Percentiles rank a stretch among this genome's conserved stretches.
Evolutionary conservation across 2,113 vertebrate species (phyloP).

Genomic region (Lepidothrix coronata): DNA sequence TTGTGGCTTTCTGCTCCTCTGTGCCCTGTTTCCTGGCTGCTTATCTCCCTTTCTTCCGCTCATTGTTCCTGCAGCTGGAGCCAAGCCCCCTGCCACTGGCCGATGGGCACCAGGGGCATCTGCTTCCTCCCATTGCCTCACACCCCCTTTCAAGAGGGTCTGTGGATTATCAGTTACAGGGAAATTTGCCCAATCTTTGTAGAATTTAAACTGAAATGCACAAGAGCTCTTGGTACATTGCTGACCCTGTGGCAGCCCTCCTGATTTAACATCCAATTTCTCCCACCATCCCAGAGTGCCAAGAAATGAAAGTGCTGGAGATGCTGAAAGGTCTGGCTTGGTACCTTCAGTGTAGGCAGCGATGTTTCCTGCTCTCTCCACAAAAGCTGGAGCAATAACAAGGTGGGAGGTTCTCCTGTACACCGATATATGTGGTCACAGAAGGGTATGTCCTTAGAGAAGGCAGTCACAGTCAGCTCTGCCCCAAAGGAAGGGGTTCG

Average conservation of each 20-base stretch:
- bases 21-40: slow-evolving; percentile 3
- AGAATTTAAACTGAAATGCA: neutral
- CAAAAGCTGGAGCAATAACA: neutral
- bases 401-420: neutral
- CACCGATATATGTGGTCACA: neutral
- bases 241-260: neutral
- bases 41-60: slow-evolving; percentile 9
- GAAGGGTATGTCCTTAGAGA: neutral
- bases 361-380: neutral
- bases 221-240: neutral
- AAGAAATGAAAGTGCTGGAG: neutral
- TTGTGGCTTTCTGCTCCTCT: neutral
- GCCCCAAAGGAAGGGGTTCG: neutral
- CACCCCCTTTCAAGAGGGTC: neutral
- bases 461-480: neutral
- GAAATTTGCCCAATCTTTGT: neutral
- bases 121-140: neutral
- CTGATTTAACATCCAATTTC: neutral
- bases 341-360: neutral
- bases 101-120: neutral
- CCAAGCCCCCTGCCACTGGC: accelerated
- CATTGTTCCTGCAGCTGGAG: neutral
- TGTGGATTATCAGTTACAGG: neutral
- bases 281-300: neutral
- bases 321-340: neutral